Base-by-base conservation (phyloP, 2,797 vertebrate species). In the Danio albolineatus region DNA sequence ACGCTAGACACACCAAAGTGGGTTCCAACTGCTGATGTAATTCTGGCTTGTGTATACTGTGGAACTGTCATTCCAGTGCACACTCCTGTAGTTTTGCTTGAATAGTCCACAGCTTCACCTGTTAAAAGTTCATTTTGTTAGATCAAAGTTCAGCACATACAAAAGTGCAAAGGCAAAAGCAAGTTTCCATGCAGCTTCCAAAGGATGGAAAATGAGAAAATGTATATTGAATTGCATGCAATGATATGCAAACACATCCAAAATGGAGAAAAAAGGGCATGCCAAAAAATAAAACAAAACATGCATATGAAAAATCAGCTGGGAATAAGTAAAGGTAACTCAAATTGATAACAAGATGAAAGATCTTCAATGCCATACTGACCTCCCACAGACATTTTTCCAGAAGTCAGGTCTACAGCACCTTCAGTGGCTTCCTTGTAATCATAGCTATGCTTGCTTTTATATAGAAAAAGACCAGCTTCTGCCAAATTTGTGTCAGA, bases 21-120 rank as follows among this genome's bases (percentile, higher is more conserved):
- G 66, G 94, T 92, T 80, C 91, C 91, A 75, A 85, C 90, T 82
- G 89, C 83, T 84, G 90, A 90, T 82, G 96, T 95, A 85, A 95
- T 96, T 92, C 96, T 95, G 84, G 95, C 92, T 92, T 98, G 96
- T 84, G 96, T 97, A 95, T 96, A 98, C n/a, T 96, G 96, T 61
- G 98, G 96, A 83, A 96, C 95, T 93, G 92, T 95, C 92, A 96
- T 94, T 85, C 95, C 95, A 88, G 94, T 77, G 86, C 96, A 97
- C 84, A 90, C 82, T 89, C 95, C 95, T 88, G 92, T 90, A 81
- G 91, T 94, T 96, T 97, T 99, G 94, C 94, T 97, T 94, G 97
- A 97, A 92, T 98, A 99, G 94, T 99, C 97, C 95, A 99, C 95
- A 94, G 98, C 95, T 95, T 98, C 96, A 98, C 97, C 98, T 99